A percentile compares a stretch with the other conserved stretches of the same genome.
Evolutionary conservation across 35 echinoderm and acorn worm species (phyloP).

Genomic region (Eucidaris tribuloides): DNA sequence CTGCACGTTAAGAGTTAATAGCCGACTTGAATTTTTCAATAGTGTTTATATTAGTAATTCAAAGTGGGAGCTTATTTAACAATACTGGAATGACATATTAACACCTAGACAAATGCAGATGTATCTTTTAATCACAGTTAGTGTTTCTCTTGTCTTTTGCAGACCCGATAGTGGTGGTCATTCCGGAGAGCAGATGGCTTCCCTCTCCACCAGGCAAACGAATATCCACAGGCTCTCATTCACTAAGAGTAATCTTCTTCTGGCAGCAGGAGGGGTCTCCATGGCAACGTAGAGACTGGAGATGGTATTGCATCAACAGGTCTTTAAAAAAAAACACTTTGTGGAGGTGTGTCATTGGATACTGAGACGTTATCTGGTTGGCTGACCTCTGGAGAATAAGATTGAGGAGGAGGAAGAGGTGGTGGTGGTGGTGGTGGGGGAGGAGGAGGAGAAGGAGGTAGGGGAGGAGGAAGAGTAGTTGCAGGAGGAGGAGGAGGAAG

Average conservation of each 20-base stretch:
- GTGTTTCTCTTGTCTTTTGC: background rate
- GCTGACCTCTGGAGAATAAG: too few species aligned
- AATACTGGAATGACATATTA: background rate
- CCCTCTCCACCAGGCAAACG: conserved; percentile 61
- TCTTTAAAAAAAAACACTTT: too few species aligned
- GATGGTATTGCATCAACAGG: too few species aligned
- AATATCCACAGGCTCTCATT: conserved; percentile 59
- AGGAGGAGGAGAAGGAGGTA: too few species aligned
- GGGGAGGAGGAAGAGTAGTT: too few species aligned
- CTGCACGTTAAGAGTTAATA: too few species aligned
- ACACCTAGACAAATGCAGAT: background rate
- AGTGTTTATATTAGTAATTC: background rate
- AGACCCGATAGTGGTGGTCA: conserved; percentile 55
- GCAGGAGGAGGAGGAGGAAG: too few species aligned
- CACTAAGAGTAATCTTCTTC: conserved; percentile 52
- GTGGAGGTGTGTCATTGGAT: too few species aligned
- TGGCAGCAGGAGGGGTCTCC: conserved; percentile 47
- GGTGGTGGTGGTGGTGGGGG: too few species aligned
- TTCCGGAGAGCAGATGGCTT: conserved; percentile 52
- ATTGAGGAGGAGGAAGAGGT: too few species aligned
- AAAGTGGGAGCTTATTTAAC: background rate
- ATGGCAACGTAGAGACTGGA: background rate
- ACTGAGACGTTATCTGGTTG: too few species aligned
- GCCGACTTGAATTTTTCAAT: background rate
- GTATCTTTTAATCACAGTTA: background rate